Base-by-base conservation (phyloP, 2,797 vertebrate species). In the Chromis chromis region DNA sequence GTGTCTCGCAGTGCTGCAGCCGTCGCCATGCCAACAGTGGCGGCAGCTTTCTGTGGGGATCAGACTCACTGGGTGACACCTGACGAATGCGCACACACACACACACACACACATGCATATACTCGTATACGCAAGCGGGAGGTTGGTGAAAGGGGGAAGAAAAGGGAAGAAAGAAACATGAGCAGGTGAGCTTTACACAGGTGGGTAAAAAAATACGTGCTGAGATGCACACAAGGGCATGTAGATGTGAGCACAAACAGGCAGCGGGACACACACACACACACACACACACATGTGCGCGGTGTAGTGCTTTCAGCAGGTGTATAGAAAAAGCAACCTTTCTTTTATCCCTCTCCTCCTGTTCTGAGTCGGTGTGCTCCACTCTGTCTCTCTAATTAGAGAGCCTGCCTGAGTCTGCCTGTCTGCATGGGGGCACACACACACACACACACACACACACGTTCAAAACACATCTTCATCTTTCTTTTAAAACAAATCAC, bases 11-110 rank as follows among this genome's bases (percentile, higher is more conserved):
- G 85, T 86, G 78, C 91, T 85, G 91, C 90, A 88, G 85, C 91
- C 78, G 91, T 95, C 87, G 64, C 92, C 93, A 95, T 95, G 94
- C 91, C 94, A 94, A 95, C 94, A 60, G 88, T 59, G 75, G 90
- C 80, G 65, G 89, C 89, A 87, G 90, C 86, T 89, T 91, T 89
- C 89, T 83, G 91, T 65, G 58, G 86, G 86, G 90, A 92, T 85
- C 86, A 83, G 71, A 83, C 67, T 64, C 48, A 64, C 87, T 74
- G 84, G 89, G 89, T 89, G 88, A 90, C 91, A 92, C 92, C 92
- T 93, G 92, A 93, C 74, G 77, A 85, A 85, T 75, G 70, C 58
- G 25, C 3, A 3, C 49, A 2, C 36, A 19, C 31, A 52, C 46
- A 54, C 46, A 54, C 33, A 6, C 25, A 59, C 42, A 39, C 39